Conservation (phyloP, 2,888 invertebrate genomes). For the Atethmia centrago region DNA sequence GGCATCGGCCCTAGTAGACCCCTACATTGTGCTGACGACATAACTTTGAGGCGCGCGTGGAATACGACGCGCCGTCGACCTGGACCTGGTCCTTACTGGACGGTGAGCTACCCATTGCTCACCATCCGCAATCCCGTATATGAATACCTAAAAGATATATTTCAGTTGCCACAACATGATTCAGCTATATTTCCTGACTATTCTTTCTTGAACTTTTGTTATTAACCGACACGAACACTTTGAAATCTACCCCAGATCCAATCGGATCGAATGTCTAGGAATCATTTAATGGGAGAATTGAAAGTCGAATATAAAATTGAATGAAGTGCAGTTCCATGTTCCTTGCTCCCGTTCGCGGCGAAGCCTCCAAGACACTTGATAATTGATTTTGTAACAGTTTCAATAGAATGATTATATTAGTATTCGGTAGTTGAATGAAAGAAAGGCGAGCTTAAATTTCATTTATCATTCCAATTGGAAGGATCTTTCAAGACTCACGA, state of each 20-base stretch:
- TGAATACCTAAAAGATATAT: neutral
- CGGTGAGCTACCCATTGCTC: too few relatives aligned
- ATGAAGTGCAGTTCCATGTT: slow-evolving; percentile 79
- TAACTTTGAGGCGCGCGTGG: too few relatives aligned
- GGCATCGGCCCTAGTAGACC: too few relatives aligned
- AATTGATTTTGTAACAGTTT: slow-evolving; percentile 73
- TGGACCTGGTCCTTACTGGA: too few relatives aligned
- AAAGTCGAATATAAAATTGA: slow-evolving; percentile 74
- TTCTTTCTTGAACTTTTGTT: slow-evolving; percentile 32
- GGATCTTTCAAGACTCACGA: slow-evolving; percentile 40
- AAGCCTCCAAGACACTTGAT: slow-evolving; percentile 67
- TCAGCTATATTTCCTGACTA: neutral
- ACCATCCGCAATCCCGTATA: too few relatives aligned
- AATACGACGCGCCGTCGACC: too few relatives aligned
- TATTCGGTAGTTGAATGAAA: slow-evolving; percentile 58
- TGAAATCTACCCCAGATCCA: slow-evolving; percentile 47
- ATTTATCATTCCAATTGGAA: slow-evolving; percentile 66
- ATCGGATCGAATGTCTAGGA: slow-evolving; percentile 59
- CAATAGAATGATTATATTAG: slow-evolving; percentile 70
- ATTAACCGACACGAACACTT: slow-evolving; percentile 23
- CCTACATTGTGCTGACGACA: too few relatives aligned
- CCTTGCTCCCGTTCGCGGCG: slow-evolving; percentile 46
- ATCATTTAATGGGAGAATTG: slow-evolving; percentile 67
- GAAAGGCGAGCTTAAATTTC: slow-evolving; percentile 55
- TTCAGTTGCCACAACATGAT: neutral